These are phyloP conservation scores for Moxostoma hubbsi DNA, from an alignment of 2,797 vertebrate genomes.

Conservation along the genomic window DNA sequence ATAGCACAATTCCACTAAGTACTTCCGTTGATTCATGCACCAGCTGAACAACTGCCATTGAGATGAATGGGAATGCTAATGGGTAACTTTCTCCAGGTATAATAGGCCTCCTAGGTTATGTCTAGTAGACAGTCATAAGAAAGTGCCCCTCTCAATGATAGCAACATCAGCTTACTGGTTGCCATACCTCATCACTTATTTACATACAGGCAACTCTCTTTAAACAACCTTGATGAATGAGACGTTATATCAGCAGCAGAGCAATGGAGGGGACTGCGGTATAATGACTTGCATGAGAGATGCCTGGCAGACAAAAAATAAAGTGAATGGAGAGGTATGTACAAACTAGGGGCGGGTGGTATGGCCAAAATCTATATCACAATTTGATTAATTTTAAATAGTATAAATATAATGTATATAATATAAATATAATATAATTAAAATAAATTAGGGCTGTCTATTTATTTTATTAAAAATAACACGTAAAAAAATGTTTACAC, in stretches of 20 bases:
- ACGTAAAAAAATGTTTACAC: too few relatives aligned
- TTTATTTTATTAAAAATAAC: too few relatives aligned
- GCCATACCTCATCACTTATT: constrained; percentile 60
- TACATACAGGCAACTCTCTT: constrained; percentile 60
- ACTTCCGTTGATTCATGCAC: too few relatives aligned
- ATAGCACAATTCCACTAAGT: too few relatives aligned
- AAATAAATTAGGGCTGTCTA: too few relatives aligned
- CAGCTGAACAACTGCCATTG: too few relatives aligned
- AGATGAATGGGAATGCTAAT: too few relatives aligned
- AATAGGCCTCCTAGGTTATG: too few relatives aligned
- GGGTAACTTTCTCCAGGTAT: too few relatives aligned
- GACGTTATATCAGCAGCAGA: constrained; percentile 66
- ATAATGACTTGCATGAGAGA: constrained; percentile 65
- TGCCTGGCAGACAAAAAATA: constrained; percentile 55
- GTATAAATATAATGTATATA: too few relatives aligned
- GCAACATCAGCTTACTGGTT: constrained; percentile 56
- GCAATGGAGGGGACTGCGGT: constrained; percentile 57
- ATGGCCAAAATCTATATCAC: not conserved
- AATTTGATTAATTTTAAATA: not conserved
- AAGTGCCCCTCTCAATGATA: constrained; percentile 42
- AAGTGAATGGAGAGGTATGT: constrained; percentile 8
- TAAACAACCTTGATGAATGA: constrained; percentile 68
- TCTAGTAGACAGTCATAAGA: constrained; percentile 21
- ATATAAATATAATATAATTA: too few relatives aligned
- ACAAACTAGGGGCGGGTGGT: too few relatives aligned